Base-by-base conservation (phyloP, 2,113 vertebrate species). In the Thamnaconus septentrionalis region DNA sequence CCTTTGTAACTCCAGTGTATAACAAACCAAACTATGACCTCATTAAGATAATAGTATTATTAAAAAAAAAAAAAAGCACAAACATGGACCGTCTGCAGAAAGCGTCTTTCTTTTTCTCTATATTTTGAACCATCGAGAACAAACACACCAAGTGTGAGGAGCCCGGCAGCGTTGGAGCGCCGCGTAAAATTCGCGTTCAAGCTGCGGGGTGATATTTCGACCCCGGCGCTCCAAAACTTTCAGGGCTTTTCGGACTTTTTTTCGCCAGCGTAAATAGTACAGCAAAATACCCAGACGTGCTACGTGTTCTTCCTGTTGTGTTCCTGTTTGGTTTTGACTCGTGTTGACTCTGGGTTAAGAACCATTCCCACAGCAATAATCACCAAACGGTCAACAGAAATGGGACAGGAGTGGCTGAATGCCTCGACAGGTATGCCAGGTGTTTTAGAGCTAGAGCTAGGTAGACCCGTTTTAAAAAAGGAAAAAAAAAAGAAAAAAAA, bases 1-100 rank as follows among this genome's bases (percentile, higher is more conserved):
- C 92, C 93, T 95, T 92, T 95, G 95, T 90, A 95, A 95, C 94
- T 96, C 94, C 89, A 90, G 89, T 98, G 94, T 98, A 98, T 96
- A 96, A 96, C 95, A 95, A 98, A 98, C 96, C 96, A 98, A 98
- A 98, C 96, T 93, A 98, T 94, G 93, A 99, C 96, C 96, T 99
- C 97, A 98, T 96, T 96, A 96, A 98, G 95, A 93, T 93, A 95
- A 96, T 98, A 98, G 96, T 98, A 98, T 98, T 95, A 93, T 92
- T 90, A 91, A 93, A 89, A 31, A 31, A 31, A 31, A 31, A 31
- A 31, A 53, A 88, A 98, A 99, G 96, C 96, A 98, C 97, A 98
- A 98, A 96, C 94, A 95, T 93, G 94, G 96, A 97, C 93, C 93
- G 90, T 90, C 85, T 92, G 89, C 90, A 83, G 85, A 88, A 88